Base-by-base conservation (phyloP, 2,888 invertebrate species). In the Agonum fuliginosum region DNA sequence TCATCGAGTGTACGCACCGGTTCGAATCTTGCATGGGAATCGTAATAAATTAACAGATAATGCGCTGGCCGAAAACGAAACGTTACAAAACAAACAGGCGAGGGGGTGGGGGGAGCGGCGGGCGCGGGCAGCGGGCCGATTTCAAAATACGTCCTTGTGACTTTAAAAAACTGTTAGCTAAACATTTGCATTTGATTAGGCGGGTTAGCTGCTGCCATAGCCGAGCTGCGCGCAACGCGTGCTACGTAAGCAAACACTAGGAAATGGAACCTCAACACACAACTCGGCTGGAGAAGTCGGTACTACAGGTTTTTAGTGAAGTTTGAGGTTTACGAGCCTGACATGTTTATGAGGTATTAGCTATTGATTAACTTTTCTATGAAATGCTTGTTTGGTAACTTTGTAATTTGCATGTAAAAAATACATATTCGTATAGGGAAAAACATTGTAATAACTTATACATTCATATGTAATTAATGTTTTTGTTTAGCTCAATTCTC, bases 111-210 rank as follows among this genome's bases (percentile, higher is more conserved):
- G 22, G n/a, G 12, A 54, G 54, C n/a, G 20, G 19, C 4, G 22
- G 22, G 67, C 67, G 67, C 41, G 67, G 43, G 41, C 67, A 67
- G 43, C 43, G 41, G 67, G 67, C 54, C 67, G 67, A 67, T 70
- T 70, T 70, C 70, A 70, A 70, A 70, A 70, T 70, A 27, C 27
- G 46, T 17, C 70, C 70, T 70, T 70, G 70, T 70, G 43, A 70
- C 70, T 70, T 67, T 41, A 70, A 70, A 70, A 70, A 70, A 70
- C 27, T 43, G 46, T 46, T 70, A 46, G 70, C 46, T 46, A 46
- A 70, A 70, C 70, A 70, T 70, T 70, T 70, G 70, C 70, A 70
- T 70, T 46, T 70, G 70, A 41, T 67, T 67, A 67, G 58, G 58
- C 51, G 22, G n/a, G 22, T 30, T 62, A 12, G 27, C 27, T n/a